These are phyloP conservation scores for Cryptoleucopteryx plumbea DNA, from an alignment of 2,113 vertebrate genomes.

Conservation along the genomic window DNA sequence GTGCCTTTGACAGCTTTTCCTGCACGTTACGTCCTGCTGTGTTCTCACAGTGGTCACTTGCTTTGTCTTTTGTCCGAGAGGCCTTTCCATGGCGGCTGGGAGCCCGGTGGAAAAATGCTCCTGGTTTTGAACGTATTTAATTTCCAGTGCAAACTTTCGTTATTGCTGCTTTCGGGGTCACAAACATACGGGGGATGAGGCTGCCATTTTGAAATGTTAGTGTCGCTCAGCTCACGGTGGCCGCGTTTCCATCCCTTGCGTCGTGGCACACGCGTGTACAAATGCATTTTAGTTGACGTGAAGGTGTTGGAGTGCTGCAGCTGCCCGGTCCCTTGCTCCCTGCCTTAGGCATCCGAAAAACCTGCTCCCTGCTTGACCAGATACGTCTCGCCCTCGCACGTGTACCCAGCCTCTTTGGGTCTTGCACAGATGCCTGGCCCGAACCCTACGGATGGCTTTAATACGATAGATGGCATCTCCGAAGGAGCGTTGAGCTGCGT, in stretches of 20 bases:
- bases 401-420: fast-evolving
- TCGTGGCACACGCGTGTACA: fast-evolving
- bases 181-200: fast-evolving
- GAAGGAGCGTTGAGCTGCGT: neutral
- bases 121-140: neutral
- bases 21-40: fast-evolving
- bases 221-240: fast-evolving
- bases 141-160: neutral
- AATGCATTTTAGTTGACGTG: fast-evolving
- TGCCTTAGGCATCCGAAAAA: fast-evolving
- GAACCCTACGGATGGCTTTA: neutral
- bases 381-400: fast-evolving
- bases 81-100: neutral
- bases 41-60: neutral
- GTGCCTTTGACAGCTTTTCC: neutral
- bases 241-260: fast-evolving
- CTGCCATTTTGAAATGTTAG: neutral
- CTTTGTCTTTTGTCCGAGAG: neutral
- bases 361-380: neutral
- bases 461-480: neutral
- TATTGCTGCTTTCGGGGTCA: neutral
- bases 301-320: fast-evolving
- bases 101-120: neutral
- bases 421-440: neutral
- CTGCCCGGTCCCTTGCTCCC: neutral